phyloP scores from a whole-genome alignment of 2,797 vertebrate species.

The Mormyrus proboscirostris region DNA sequence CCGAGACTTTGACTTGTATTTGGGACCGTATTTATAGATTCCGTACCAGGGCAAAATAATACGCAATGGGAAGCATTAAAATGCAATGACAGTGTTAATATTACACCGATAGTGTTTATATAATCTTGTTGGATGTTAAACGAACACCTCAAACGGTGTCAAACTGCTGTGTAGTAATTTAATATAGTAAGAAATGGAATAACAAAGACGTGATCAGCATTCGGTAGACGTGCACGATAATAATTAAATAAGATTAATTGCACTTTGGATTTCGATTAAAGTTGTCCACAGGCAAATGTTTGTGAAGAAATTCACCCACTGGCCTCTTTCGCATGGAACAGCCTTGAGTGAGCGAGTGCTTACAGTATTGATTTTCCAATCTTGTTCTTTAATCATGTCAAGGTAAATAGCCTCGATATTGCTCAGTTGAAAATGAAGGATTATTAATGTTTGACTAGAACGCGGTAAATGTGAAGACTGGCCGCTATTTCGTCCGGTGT shows the following conservation, averaged over 20 bases:
- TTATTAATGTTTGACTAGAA: conserved; percentile 61
- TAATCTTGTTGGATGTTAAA: neutral
- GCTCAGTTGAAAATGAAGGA: conserved; percentile 43
- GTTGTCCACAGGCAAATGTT: neutral
- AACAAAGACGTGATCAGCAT: neutral
- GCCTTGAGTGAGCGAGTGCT: neutral
- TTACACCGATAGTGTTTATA: neutral
- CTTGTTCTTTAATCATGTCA: conserved; percentile 28
- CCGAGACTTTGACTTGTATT: neutral
- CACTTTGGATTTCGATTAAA: neutral
- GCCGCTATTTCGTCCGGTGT: neutral
- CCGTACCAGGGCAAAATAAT: neutral
- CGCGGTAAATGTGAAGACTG: neutral
- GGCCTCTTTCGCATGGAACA: conserved; percentile 2
- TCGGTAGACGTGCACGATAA: neutral
- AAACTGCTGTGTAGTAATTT: neutral
- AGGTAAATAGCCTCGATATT: conserved; percentile 42
- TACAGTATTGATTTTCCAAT: conserved; percentile 33
- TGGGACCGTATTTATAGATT: neutral
- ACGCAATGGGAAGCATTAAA: neutral
- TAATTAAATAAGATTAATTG: neutral
- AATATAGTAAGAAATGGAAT: neutral
- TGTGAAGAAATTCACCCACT: neutral
- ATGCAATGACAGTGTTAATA: neutral
- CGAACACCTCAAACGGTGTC: neutral